Evolutionary conservation across 2,113 vertebrate species (phyloP), one percentile per base, ranked within the genome.

Genomic region (Sphyrna mokarran): DNA sequence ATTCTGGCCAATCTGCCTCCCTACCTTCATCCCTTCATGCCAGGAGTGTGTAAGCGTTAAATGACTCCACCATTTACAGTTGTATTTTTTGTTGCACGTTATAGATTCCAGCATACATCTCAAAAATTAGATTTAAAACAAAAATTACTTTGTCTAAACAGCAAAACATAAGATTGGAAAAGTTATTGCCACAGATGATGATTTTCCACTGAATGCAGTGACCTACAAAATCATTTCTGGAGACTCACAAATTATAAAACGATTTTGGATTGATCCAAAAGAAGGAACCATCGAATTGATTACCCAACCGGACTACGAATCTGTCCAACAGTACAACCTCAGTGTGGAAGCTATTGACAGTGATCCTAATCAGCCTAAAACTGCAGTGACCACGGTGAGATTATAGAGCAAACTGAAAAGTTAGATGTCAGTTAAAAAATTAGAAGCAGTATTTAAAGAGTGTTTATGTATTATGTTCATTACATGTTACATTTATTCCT

Each of bases 201-300:
- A 97, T 95, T 14, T 96, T 11, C 97, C 96, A 29, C 33, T 58
- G 76, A 96, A 96, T 29, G 97, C 97, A 78, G 78, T 97, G 95
- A 96, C 66, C 0, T 97, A 96, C 63, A 96, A 94, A 76, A 97
- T 96, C 63, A 72, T 54, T 76, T 95, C 3, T 1, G 97, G 97
- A 40, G 96, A 96, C 96, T 20, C 6, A 2, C 96, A 96, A 63
- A 6, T 33, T 23, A 48, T 96, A 23, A 95, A 48, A n/a, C 96
- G 8, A 40, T 96, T 97, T 72, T 97, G 96, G 97, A 97, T 97
- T 91, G 95, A 96, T 22, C 96, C 96, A 68, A 66, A 86, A 18
- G 96, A 96, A 95, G 96, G 96, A 95, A 95, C 96, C 87, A 96
- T 69, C 63, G 96, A 97, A 26, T 96, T 97, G 20, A 96, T 90